phyloP scores from a whole-genome alignment of 2,888 invertebrate species.

The Antheraea yamamai region DNA sequence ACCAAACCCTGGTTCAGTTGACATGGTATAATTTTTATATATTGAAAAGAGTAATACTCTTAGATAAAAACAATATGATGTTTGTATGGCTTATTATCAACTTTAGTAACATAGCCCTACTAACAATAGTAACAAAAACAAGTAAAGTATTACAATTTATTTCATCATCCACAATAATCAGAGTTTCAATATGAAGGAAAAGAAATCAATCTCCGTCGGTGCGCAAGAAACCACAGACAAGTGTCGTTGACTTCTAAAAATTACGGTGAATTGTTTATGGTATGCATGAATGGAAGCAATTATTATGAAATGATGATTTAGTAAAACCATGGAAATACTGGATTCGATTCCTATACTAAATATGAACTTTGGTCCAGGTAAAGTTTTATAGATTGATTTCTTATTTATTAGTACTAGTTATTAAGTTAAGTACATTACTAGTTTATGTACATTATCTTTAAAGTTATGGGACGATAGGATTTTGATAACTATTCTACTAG shows the following conservation, averaged over 20 bases:
- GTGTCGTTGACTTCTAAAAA: slow-evolving; percentile 2
- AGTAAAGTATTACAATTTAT: not conserved
- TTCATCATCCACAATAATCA: not conserved
- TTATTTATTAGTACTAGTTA: not conserved
- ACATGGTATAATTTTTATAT: no score
- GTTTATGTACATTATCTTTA: no score
- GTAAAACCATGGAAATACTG: not conserved
- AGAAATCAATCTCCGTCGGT: not conserved
- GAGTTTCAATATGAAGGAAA: not conserved
- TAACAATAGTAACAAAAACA: not conserved
- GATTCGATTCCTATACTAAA: not conserved
- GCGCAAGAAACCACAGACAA: not conserved
- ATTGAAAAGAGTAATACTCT: no score
- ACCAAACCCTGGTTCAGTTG: no score
- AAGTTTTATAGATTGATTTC: not conserved
- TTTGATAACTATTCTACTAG: no score
- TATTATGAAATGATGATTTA: not conserved
- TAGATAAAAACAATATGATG: no score
- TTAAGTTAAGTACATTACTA: no score
- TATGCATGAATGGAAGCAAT: slow-evolving; percentile 7
- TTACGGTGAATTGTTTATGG: not conserved
- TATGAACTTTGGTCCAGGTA: not conserved
- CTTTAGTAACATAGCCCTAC: not conserved
- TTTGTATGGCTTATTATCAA: no score
- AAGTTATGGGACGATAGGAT: no score